Percentiles rank a stretch among this genome's conserved stretches.
phyloP scores from a whole-genome alignment of 1,140 invertebrate species.

The Zaprionus ghesquierei region DNA sequence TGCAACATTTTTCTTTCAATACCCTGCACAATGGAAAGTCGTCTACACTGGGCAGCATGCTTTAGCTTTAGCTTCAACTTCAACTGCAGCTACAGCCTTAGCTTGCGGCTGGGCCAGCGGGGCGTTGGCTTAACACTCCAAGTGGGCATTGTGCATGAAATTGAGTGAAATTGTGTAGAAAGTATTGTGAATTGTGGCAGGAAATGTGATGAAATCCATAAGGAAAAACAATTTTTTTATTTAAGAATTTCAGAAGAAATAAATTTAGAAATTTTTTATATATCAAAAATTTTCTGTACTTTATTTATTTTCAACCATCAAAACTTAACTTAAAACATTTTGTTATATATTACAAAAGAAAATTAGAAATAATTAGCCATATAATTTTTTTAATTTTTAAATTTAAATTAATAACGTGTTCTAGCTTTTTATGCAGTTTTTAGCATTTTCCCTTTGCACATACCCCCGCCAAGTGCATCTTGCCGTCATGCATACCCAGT shows the following conservation, averaged over 20 bases:
- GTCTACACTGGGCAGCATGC: not conserved
- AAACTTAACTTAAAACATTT: too few relatives aligned
- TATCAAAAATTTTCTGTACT: too few relatives aligned
- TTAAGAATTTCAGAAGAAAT: too few relatives aligned
- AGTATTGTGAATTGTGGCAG: not conserved
- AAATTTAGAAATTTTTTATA: too few relatives aligned
- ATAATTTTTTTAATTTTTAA: too few relatives aligned
- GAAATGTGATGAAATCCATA: not conserved
- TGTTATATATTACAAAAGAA: too few relatives aligned
- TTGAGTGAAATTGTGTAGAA: not conserved
- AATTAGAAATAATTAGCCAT: too few relatives aligned
- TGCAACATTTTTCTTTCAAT: slow-evolving; percentile 45
- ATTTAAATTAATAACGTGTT: too few relatives aligned
- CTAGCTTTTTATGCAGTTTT: not conserved
- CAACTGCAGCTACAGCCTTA: too few relatives aligned
- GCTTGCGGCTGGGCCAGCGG: not conserved
- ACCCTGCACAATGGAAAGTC: slow-evolving; percentile 4
- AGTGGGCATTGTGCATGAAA: not conserved
- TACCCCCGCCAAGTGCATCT: not conserved
- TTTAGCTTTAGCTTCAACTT: too few relatives aligned
- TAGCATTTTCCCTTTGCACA: not conserved
- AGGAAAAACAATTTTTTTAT: too few relatives aligned
- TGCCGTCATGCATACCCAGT: not conserved
- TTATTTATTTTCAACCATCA: too few relatives aligned
- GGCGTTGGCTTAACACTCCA: not conserved